phyloP scores from a whole-genome alignment of 2,113 vertebrate species.

The Stomatorhinus ivindoensis region DNA sequence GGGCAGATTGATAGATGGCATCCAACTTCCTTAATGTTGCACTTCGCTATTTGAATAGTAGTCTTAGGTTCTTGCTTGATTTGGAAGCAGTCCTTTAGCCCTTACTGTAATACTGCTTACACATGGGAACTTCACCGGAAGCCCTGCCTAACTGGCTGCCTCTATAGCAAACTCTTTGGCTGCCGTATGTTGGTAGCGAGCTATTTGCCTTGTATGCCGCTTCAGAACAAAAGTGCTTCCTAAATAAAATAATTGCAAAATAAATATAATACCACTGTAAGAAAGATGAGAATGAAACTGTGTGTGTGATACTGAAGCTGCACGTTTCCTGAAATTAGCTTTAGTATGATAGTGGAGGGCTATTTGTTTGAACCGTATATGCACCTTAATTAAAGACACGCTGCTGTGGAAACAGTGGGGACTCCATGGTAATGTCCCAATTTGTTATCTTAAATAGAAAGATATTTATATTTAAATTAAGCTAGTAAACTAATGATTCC shows the following conservation, averaged over 20 bases:
- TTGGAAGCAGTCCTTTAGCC: not conserved
- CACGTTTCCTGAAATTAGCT: not conserved
- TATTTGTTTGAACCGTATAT: not conserved
- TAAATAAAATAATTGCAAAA: not conserved
- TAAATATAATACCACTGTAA: not conserved
- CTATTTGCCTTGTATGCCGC: not conserved
- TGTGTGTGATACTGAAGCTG: not conserved
- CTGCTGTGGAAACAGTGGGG: not conserved
- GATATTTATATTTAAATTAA: not conserved
- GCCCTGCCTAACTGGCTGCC: not conserved
- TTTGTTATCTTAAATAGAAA: slow-evolving; percentile 10
- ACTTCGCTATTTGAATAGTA: not conserved
- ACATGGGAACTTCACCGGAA: not conserved
- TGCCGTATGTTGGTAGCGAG: not conserved
- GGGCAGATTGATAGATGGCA: not conserved
- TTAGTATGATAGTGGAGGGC: not conserved
- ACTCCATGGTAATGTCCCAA: not conserved
- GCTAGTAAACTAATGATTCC: not conserved
- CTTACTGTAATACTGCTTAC: not conserved
- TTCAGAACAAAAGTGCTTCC: not conserved
- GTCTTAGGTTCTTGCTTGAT: not conserved
- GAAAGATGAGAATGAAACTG: not conserved
- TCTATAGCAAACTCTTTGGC: not conserved
- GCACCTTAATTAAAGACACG: not conserved
- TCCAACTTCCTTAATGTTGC: not conserved